Evolutionary conservation across 2,113 vertebrate species (phyloP), one percentile per base, ranked within the genome.

Genomic region (Cyprinodon brontotheroides): DNA sequence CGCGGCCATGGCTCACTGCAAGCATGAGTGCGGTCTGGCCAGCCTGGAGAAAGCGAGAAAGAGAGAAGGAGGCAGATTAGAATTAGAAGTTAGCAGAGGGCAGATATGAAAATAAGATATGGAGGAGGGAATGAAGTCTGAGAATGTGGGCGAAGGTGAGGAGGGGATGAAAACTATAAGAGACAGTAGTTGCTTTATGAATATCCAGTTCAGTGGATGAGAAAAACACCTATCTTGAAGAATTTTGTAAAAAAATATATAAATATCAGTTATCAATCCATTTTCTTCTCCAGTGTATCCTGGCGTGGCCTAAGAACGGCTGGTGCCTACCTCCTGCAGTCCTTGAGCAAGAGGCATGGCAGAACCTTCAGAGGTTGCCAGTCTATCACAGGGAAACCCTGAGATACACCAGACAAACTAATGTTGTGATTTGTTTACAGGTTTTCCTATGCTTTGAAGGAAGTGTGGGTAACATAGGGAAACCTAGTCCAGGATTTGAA

Each of bases 1-100:
- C 88, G 0, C 95, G 95, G 0, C 96, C 96, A 0, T 98, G 96
- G 92, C 96, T 96, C 73, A 96, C 95, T 0, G 96, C 96, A 37
- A 98, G 92, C 96, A 98, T 97, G 70, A 98, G 92, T 0, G 96
- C 96, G 0, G 96, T 98, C 93, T 97, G 96, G 59, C 96, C 96
- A 0, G 96, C 96, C 96, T 98, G 60, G 20, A 81, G 63, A 73
- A 53, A 8, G 68, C 61, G 43, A 47, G 74, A 63, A 74, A 29
- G 59, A 68, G 22, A n/a, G 38, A 57, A 66, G 48, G 62, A 61
- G n/a, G 40, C 70, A 60, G 47, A 76, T 64, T 59, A 62, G 41
- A 77, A 72, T 71, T 45, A 79, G 50, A 79, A 75, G 68, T 57
- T 78, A 68, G 78, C 36, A 45, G 60, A 75, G 48, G 69, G 22